These are phyloP conservation scores for Sebastes dallii DNA, from an alignment of 2,797 vertebrate species.

Conservation along the genomic window DNA sequence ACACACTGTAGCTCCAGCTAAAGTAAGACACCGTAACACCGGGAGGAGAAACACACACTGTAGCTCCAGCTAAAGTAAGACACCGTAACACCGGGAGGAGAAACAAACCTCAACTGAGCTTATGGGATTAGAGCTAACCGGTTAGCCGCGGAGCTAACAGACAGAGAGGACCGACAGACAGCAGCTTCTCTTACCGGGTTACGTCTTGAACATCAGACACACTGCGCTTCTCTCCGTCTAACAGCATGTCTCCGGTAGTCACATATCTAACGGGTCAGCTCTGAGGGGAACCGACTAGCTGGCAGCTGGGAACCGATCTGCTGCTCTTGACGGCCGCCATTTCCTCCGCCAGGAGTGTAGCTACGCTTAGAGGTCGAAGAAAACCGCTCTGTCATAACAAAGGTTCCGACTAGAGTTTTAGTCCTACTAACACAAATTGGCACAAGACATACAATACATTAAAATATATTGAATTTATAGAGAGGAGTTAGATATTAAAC, in stretches of 20 bases:
- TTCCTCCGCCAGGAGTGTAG: conserved; percentile 62
- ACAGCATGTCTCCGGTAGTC: conserved; percentile 46
- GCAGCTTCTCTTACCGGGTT: conserved; percentile 55
- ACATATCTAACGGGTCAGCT: conserved; percentile 62
- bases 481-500: too few species aligned
- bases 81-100: not conserved
- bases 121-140: conserved; percentile 75
- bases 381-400: not conserved
- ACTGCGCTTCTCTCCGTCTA: not conserved
- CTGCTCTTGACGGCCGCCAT: conserved; percentile 63
- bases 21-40: too few species aligned
- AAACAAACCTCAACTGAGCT: conserved; percentile 57
- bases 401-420: conserved; percentile 44
- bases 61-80: not conserved
- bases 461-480: too few species aligned
- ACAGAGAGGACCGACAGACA: conserved; percentile 13
- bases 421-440: not conserved
- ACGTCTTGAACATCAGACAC: conserved; percentile 38
- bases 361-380: not conserved
- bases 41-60: too few species aligned
- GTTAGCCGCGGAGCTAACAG: conserved; percentile 55
- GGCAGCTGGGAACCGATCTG: conserved; percentile 14
- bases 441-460: not conserved
- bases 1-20: too few species aligned
- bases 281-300: conserved; percentile 41